Conservation (phyloP, 2,797 vertebrate genomes). For the Takifugu rubripes region DNA sequence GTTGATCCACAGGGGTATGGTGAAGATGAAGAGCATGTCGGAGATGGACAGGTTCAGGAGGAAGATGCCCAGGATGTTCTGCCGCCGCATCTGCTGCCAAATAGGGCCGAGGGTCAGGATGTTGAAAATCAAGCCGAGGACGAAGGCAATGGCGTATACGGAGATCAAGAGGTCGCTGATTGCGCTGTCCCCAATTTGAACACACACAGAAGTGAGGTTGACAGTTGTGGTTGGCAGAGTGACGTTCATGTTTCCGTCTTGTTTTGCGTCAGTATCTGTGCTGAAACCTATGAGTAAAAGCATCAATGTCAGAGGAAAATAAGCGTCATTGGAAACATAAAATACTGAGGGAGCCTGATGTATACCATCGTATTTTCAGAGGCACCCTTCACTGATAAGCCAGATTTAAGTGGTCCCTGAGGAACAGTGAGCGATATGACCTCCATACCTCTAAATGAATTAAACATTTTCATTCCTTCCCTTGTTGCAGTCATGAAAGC, state of each 20-base stretch:
- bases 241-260: slow-evolving; percentile 18
- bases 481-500: slow-evolving; percentile 6
- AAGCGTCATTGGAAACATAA: too few species aligned
- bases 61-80: slow-evolving; percentile 77
- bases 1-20: slow-evolving; percentile 80
- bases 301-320: neutral
- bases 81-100: slow-evolving; percentile 62
- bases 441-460: slow-evolving; percentile 6
- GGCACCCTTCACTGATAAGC: neutral
- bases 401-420: slow-evolving; percentile 11
- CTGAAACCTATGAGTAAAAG: slow-evolving; percentile 37
- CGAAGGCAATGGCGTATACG: slow-evolving; percentile 73
- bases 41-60: slow-evolving; percentile 75
- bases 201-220: slow-evolving; percentile 33
- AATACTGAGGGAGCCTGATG: too few species aligned
- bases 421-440: slow-evolving; percentile 10
- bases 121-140: slow-evolving; percentile 73
- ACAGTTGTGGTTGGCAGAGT: neutral
- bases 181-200: slow-evolving; percentile 17
- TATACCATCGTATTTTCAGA: neutral
- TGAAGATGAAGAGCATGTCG: slow-evolving; percentile 75
- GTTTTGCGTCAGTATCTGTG: slow-evolving; percentile 2
- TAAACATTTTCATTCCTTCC: neutral
- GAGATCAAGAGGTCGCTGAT: slow-evolving; percentile 67
- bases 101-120: slow-evolving; percentile 75